These are phyloP conservation scores for Harpegnathos saltator DNA, from an alignment of 1,140 invertebrate genomes.

Conservation along the genomic window DNA sequence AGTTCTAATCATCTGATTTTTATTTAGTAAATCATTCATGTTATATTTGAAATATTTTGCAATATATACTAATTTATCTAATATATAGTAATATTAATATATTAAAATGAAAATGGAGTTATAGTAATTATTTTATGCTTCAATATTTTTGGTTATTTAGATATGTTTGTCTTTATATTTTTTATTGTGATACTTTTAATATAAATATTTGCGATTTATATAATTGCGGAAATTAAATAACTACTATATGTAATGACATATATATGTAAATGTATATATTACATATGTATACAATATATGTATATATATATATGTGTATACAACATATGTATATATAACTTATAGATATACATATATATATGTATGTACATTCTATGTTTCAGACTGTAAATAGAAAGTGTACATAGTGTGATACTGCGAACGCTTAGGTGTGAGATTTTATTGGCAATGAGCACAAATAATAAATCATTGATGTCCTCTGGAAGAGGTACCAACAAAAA, in stretches of 20 bases:
- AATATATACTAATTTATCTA: not conserved
- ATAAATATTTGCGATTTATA: not conserved
- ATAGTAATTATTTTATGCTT: not conserved
- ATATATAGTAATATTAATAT: not conserved
- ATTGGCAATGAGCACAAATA: slow-evolving; percentile 84
- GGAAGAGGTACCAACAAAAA: slow-evolving; percentile 81
- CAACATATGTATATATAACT: too few relatives aligned
- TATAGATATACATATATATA: too few relatives aligned
- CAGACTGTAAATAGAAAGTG: slow-evolving; percentile 87
- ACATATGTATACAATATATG: not conserved
- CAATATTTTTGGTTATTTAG: not conserved
- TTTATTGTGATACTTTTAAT: not conserved
- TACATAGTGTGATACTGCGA: slow-evolving; percentile 85
- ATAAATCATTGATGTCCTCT: slow-evolving; percentile 84
- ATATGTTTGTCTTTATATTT: not conserved
- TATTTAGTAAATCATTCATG: not conserved
- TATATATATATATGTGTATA: too few relatives aligned
- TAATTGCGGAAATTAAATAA: not conserved
- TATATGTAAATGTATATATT: not conserved
- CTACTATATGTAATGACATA: not conserved
- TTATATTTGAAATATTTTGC: not conserved
- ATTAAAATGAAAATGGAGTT: not conserved
- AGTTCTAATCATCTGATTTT: too few relatives aligned
- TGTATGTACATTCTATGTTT: slow-evolving; percentile 74
- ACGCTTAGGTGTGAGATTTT: slow-evolving; percentile 81